phyloP scores from a whole-genome alignment of 2,888 invertebrate species.

The Acholoe squamosa region DNA sequence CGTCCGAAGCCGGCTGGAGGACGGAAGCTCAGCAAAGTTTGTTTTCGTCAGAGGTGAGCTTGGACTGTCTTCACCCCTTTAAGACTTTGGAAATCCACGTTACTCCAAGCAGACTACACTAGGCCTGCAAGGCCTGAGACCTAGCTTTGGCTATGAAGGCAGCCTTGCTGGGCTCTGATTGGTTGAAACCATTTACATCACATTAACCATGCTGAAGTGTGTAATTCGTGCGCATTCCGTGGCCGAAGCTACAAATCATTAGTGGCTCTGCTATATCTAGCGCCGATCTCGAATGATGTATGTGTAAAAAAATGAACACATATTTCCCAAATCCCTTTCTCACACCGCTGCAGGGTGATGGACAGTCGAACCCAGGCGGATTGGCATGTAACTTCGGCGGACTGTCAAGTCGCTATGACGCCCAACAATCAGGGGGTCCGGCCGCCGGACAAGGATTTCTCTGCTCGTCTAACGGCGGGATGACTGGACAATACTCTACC shows the following conservation, averaged over 20 bases:
- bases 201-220: slow-evolving; percentile 63
- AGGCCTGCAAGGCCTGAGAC: neutral
- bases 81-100: neutral
- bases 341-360: slow-evolving; percentile 64
- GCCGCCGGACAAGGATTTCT: slow-evolving; percentile 59
- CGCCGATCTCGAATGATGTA: slow-evolving; percentile 63
- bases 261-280: slow-evolving; percentile 63
- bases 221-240: slow-evolving; percentile 63
- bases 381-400: slow-evolving; percentile 63
- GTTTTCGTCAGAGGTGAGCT: slow-evolving; percentile 31
- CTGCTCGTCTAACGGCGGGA: slow-evolving; percentile 36
- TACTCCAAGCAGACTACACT: neutral
- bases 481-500: slow-evolving; percentile 59
- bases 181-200: slow-evolving; percentile 62
- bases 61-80: slow-evolving; percentile 33
- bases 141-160: slow-evolving; percentile 42
- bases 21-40: slow-evolving; percentile 37
- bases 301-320: slow-evolving; percentile 68
- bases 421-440: slow-evolving; percentile 51
- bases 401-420: slow-evolving; percentile 64
- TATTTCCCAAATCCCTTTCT: slow-evolving; percentile 67
- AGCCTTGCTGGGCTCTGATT: slow-evolving; percentile 61
- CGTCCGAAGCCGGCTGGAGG: slow-evolving; percentile 9
- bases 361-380: slow-evolving; percentile 55
- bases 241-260: slow-evolving; percentile 65